Percentiles rank a stretch among this genome's conserved stretches.
Evolutionary conservation across 2,113 vertebrate genomes (phyloP).

Genomic region (Sclerurus mexicanus): DNA sequence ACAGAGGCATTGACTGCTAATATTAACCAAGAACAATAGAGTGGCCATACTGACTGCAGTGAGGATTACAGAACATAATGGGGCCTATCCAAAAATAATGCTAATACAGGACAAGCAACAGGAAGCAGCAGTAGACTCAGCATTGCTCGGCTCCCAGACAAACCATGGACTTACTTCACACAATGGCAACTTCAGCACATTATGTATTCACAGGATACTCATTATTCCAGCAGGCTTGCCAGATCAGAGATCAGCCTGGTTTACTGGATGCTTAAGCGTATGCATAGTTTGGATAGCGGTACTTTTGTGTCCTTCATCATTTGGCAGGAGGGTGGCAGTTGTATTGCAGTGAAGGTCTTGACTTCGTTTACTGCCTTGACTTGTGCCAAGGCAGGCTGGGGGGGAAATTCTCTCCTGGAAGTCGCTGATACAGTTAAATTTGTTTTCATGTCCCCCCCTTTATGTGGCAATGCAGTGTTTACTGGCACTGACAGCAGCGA

Average conservation of each 20-base stretch:
- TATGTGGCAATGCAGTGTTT: constrained; percentile 79
- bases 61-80: constrained; percentile 96
- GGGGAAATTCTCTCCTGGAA: constrained; percentile 51
- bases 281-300: constrained; percentile 67
- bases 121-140: constrained; percentile 93
- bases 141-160: constrained; percentile 82
- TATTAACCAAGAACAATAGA: constrained; percentile 88
- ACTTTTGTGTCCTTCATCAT: constrained; percentile 64
- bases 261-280: constrained; percentile 60
- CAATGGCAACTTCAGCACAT: constrained; percentile 81
- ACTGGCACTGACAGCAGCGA: neutral
- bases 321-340: constrained; percentile 50
- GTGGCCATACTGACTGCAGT: constrained; percentile 84
- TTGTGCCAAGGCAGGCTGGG: constrained; percentile 19
- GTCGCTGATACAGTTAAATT: constrained; percentile 69
- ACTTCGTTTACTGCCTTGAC: constrained; percentile 61
- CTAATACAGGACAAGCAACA: constrained; percentile 87
- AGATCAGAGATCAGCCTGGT: constrained; percentile 62
- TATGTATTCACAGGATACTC: constrained; percentile 75
- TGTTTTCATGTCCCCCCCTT: constrained; percentile 68
- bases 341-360: constrained; percentile 19
- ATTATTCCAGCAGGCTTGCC: constrained; percentile 69
- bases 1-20: constrained; percentile 78
- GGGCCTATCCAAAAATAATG: constrained; percentile 88
- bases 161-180: constrained; percentile 75